Evolutionary conservation across 2,888 invertebrate species (phyloP).

Genomic region (Miltochrista miniata): DNA sequence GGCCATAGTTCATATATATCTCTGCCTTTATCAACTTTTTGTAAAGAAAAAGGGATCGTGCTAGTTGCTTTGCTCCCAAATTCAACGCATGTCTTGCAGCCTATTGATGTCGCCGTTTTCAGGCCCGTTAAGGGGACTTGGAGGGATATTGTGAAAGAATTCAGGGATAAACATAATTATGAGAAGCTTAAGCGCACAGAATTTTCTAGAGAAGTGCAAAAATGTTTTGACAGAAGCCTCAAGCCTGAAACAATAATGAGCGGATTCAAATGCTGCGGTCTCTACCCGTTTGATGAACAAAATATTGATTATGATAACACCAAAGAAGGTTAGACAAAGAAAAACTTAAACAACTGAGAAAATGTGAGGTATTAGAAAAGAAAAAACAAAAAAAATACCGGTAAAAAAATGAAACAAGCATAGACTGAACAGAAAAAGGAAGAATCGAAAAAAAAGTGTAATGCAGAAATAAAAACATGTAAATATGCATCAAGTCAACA

Average conservation of each 20-base stretch:
- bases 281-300: conserved; percentile 6
- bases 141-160: neutral
- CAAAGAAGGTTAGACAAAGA: too few species aligned
- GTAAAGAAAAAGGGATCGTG: conserved; percentile 29
- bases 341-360: too few species aligned
- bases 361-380: too few species aligned
- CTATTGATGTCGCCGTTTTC: conserved; percentile 7
- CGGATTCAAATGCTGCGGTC: conserved; percentile 12
- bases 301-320: neutral
- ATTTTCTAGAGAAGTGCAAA: conserved; percentile 27
- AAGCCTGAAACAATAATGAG: conserved; percentile 24
- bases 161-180: conserved; percentile 23
- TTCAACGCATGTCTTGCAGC: conserved; percentile 26
- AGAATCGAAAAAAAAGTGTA: too few species aligned
- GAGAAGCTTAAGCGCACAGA: conserved; percentile 26
- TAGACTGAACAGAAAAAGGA: too few species aligned
- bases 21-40: conserved; percentile 25
- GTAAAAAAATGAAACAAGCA: too few species aligned
- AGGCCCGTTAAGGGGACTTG: too few species aligned
- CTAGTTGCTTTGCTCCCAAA: conserved; percentile 18
- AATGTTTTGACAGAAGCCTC: conserved; percentile 24
- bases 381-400: too few species aligned
- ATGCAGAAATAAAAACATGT: too few species aligned
- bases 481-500: too few species aligned
- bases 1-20: conserved; percentile 28